Percentiles rank a stretch among this genome's conserved stretches.
Evolutionary conservation across 2,888 invertebrate species (phyloP).

Genomic region (Rhamnusium bicolor): DNA sequence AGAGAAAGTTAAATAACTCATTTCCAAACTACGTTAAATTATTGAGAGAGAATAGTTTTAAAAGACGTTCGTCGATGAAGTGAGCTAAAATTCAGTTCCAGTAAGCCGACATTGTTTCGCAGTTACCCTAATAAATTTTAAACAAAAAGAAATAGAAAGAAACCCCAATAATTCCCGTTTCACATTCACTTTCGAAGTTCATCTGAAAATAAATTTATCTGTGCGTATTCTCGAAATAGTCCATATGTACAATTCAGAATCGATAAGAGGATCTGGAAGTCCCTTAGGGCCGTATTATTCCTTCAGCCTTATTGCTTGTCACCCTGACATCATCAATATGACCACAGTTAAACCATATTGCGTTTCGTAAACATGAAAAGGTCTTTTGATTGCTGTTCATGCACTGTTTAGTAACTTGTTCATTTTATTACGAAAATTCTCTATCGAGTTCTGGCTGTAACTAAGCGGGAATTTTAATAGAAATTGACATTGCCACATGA

Average conservation of each 20-base stretch:
- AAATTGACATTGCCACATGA: constrained; percentile 30
- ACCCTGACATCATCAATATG: constrained; percentile 64
- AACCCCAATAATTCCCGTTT: constrained; percentile 45
- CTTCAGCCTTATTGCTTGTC: constrained; percentile 61
- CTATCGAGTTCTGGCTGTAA: constrained; percentile 18
- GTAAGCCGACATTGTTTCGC: constrained; percentile 20
- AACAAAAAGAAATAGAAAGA: constrained; percentile 36
- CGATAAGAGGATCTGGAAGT: constrained; percentile 56
- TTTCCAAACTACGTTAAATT: neutral
- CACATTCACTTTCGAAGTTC: constrained; percentile 52
- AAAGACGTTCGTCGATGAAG: constrained; percentile 10
- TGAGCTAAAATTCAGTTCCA: constrained; percentile 17
- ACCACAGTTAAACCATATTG: constrained; percentile 64
- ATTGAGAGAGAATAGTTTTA: constrained; percentile 6
- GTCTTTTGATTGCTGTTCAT: constrained; percentile 56
- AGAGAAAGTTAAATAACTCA: neutral
- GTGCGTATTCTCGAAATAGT: constrained; percentile 41
- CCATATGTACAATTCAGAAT: constrained; percentile 49
- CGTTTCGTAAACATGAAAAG: constrained; percentile 61
- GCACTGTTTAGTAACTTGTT: constrained; percentile 42
- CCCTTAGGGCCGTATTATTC: constrained; percentile 61
- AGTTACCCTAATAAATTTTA: constrained; percentile 35
- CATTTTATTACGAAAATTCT: constrained; percentile 20
- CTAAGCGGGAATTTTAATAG: constrained; percentile 32
- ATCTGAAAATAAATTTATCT: constrained; percentile 52